Evolutionary conservation across 2,113 vertebrate genomes (phyloP), one percentile per base, ranked within the genome.

Genomic region (Rana temporaria): DNA sequence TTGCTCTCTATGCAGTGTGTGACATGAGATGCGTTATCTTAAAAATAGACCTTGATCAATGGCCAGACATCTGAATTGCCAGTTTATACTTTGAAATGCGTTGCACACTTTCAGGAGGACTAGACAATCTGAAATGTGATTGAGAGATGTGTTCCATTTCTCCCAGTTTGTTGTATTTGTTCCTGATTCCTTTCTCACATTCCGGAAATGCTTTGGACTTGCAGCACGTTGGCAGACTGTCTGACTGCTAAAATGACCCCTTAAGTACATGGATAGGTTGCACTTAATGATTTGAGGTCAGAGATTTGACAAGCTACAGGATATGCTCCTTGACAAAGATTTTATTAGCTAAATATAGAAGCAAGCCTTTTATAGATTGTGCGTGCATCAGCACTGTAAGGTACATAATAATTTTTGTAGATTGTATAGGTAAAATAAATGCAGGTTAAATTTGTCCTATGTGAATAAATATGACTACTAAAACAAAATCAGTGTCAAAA

Each of bases 151-250:
- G 52, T 32, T 24, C 55, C 55, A 73, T 73, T 73, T 26, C 8
- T 72, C 53, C 24, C 19, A 8, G 22, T 19, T 32, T 56, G 22
- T 32, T 15, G 16, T 24, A 52, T 79, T 66, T 70, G 66, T 71
- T 80, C 62, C 56, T 70, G 56, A 80, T 80, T n/a, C 38, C 17
- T 17, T 42, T 9, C 4, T 71, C 20, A n/a, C 78, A 70, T 80
- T 80, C 78, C 78, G 34, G 65, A 70, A 70, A 80, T 70, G 66
- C 66, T 79, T 79, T 48, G 22, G 78, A 19, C 55, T 79, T 16
- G 1, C 4, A 60, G 66, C 56, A 34, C 34, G 22, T 14, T 34
- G 48, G 34, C 78, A 80, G 78, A 70, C 78, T 69, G 53, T 57
- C 78, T 80, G 78, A 18, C 64, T 22, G 24, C 32, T 48, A 19